Evolutionary conservation across 2,113 vertebrate species (phyloP), one percentile per base, ranked within the genome.

Genomic region (Herpetotheres cachinnans): DNA sequence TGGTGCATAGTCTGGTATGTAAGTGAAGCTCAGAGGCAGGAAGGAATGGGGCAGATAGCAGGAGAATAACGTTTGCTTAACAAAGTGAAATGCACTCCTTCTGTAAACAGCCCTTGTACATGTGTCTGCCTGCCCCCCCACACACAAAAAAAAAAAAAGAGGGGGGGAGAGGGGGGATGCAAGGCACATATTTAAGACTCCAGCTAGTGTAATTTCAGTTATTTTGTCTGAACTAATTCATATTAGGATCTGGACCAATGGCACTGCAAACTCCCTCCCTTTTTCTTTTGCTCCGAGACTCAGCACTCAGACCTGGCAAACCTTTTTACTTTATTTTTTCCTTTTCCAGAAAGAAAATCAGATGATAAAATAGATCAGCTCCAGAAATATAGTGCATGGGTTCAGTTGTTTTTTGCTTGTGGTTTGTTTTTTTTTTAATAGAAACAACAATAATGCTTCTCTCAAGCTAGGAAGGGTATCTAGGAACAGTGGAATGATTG

Each of bases 401-500:
- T 36, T 78, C 1, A 1, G 10, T 8, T 12, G 9, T n/a, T n/a
- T n/a, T n/a, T n/a, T n/a, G n/a, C n/a, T n/a, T n/a, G n/a, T 42
- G 52, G 9, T 36, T 25, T 21, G n/a, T 44, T 36, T 27, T 26
- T 47, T 70, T 85, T 73, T 86, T 13, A 70, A 54, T 26, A 93
- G 95, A 61, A 92, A 86, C 36, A 90, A 85, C 76, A 54, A 50
- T 27, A 85, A 71, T 13, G 91, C 55, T 44, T 59, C 92, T 91
- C 89, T 69, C 86, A 65, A 91, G 92, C 95, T 65, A n/a, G 96
- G 96, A 98, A 84, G 44, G 92, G 96, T 96, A 97, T 97, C 77
- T 96, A 69, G 96, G 90, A 98, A 98, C 99, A 98, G 97, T 98
- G 98, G 91, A 76, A 96, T 93, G 95, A 98, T 98, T 98, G 98